Conservation (phyloP, 2,113 vertebrate genomes). For the Cinclus cinclus region DNA sequence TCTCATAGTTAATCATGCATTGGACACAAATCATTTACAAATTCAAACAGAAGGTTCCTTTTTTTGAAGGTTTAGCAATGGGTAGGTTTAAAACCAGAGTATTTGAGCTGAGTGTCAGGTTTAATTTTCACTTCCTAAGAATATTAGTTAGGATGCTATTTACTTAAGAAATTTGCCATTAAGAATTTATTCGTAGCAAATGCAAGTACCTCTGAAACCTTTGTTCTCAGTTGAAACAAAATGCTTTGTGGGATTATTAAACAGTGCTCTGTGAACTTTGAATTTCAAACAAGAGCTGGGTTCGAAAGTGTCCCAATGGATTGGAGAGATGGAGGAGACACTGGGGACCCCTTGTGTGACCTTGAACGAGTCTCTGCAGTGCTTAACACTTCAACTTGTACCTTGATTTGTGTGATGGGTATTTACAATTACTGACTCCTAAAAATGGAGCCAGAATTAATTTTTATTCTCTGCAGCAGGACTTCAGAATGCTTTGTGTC, state of each 20-base stretch:
- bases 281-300: not conserved
- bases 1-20: not conserved
- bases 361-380: not conserved
- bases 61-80: not conserved
- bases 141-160: not conserved
- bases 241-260: not conserved
- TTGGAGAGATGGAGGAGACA: not conserved
- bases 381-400: fast-evolving
- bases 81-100: not conserved
- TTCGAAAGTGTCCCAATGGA: not conserved
- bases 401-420: not conserved
- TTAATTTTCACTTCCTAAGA: slow-evolving; percentile 8
- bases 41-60: not conserved
- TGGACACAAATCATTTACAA: not conserved
- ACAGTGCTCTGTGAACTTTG: not conserved
- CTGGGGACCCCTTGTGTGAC: not conserved
- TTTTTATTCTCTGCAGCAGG: not conserved
- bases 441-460: not conserved
- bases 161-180: not conserved
- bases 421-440: not conserved
- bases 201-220: not conserved
- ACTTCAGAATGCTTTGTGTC: not conserved
- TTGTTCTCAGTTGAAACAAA: slow-evolving; percentile 17
- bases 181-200: not conserved
- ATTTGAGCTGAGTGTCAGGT: not conserved